These are phyloP conservation scores for Plectrocnemia conspersa DNA, from an alignment of 1,140 invertebrate genomes.

Conservation along the genomic window DNA sequence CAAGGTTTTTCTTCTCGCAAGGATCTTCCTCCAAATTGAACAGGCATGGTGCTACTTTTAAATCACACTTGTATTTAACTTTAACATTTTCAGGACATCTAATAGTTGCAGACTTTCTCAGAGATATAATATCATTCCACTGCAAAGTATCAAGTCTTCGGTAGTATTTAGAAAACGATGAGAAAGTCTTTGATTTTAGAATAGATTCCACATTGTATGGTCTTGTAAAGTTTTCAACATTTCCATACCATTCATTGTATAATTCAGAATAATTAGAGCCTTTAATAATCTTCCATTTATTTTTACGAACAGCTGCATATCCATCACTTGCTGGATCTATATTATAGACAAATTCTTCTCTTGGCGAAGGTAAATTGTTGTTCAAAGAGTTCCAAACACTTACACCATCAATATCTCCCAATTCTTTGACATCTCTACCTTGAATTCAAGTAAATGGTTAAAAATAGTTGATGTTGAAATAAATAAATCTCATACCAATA, in stretches of 20 bases:
- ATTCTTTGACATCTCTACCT: constrained; percentile 29
- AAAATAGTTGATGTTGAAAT: too few relatives aligned
- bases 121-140: constrained; percentile 1
- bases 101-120: constrained; percentile 20
- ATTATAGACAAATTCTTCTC: constrained; percentile 65
- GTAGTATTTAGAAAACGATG: too few relatives aligned
- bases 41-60: constrained; percentile 57
- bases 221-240: too few relatives aligned
- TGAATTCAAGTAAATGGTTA: constrained; percentile 5
- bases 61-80: constrained; percentile 30
- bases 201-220: too few relatives aligned
- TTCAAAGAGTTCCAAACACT: constrained; percentile 65
- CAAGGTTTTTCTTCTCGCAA: constrained; percentile 71
- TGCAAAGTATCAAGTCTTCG: too few relatives aligned
- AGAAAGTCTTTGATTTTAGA: too few relatives aligned
- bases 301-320: constrained; percentile 58
- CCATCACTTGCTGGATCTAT: constrained; percentile 65
- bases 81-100: constrained; percentile 18
- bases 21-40: constrained; percentile 72
- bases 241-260: constrained; percentile 57
- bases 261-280: constrained; percentile 52
- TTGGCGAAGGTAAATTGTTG: constrained; percentile 46
- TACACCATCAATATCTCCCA: constrained; percentile 61
- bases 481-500: constrained; percentile 56
- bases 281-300: constrained; percentile 70